These are phyloP conservation scores for Vollenhovia emeryi DNA, from an alignment of 1,140 invertebrate species.

Conservation along the genomic window DNA sequence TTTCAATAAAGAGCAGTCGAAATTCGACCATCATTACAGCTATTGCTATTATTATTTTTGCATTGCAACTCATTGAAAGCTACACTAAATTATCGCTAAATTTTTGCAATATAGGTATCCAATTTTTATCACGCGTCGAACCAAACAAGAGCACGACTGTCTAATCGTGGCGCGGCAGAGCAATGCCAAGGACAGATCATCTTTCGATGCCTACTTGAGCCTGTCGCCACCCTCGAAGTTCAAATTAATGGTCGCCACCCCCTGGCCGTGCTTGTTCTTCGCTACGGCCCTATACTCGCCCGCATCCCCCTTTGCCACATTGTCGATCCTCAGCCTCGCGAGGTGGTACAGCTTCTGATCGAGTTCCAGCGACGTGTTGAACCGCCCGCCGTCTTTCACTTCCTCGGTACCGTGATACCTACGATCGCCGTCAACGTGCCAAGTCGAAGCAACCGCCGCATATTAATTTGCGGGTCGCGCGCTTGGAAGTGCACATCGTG, in stretches of 20 bases:
- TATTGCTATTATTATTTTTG: constrained; percentile 7
- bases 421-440: constrained; percentile 60
- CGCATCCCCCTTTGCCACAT: constrained; percentile 93
- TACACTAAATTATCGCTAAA: not conserved
- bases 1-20: not conserved
- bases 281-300: constrained; percentile 97
- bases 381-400: constrained; percentile 91
- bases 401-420: constrained; percentile 95
- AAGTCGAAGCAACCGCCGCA: constrained; percentile 31
- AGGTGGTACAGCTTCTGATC: constrained; percentile 96
- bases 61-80: not conserved
- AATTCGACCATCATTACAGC: not conserved
- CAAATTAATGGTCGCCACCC: constrained; percentile 97
- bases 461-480: not conserved
- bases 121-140: not conserved
- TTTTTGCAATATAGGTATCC: no score
- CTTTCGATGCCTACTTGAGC: constrained; percentile 90
- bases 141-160: not conserved
- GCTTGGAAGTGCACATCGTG: constrained; percentile 44
- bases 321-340: constrained; percentile 93
- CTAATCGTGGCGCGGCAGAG: constrained; percentile 34
- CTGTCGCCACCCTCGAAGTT: constrained; percentile 96
- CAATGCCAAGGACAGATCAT: not conserved
- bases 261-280: constrained; percentile 96
- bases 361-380: constrained; percentile 91